Conservation (phyloP, 1,140 invertebrate genomes). For the Gyrodactylus bullatarudis region DNA sequence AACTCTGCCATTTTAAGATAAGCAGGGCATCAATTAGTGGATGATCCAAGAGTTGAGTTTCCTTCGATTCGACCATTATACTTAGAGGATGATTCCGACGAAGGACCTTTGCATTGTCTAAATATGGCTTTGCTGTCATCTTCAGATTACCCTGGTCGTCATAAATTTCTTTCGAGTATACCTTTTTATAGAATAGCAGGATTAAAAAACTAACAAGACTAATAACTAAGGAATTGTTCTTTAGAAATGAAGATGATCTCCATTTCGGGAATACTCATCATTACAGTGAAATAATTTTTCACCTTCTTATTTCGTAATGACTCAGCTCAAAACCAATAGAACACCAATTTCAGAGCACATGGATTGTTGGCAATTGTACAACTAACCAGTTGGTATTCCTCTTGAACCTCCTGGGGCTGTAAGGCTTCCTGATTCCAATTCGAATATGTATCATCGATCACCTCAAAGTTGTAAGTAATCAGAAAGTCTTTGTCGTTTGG, state of each 20-base stretch:
- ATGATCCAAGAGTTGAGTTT: constrained; percentile 21
- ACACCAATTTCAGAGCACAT: no score
- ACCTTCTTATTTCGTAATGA: no score
- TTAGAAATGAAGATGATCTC: no score
- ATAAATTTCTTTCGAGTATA: not conserved
- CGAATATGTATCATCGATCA: constrained; percentile 24
- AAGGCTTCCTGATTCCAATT: constrained; percentile 8
- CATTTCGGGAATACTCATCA: no score
- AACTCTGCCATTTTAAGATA: constrained; percentile 23
- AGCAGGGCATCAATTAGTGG: constrained; percentile 22
- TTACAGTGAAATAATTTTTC: no score
- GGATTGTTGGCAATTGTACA: no score
- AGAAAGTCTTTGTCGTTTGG: constrained; percentile 16
- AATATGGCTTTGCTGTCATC: not conserved
- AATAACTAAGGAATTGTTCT: no score
- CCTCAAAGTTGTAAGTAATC: constrained; percentile 23
- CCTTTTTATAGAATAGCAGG: no score
- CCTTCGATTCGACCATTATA: not conserved
- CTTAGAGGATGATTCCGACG: not conserved
- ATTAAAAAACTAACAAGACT: no score
- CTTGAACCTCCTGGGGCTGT: not conserved
- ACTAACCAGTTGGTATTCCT: not conserved
- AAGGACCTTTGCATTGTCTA: not conserved
- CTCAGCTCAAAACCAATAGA: no score
- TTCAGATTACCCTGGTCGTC: not conserved